Percentiles rank a stretch among this genome's conserved stretches.
phyloP scores from a whole-genome alignment of 2,888 invertebrate species.

The Mactromeris polynyma region DNA sequence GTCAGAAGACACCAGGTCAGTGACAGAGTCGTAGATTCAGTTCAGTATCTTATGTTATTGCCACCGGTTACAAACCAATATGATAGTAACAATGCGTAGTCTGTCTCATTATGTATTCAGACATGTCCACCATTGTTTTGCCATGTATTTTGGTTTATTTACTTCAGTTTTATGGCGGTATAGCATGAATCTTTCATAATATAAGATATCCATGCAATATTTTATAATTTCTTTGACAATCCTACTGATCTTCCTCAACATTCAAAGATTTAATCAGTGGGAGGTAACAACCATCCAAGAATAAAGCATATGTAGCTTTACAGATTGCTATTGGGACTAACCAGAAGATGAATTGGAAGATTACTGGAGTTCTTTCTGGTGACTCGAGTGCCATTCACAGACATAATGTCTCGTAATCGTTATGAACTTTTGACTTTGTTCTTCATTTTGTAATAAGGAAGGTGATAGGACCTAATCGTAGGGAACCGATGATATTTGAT shows the following conservation, averaged over 20 bases:
- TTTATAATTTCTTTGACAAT: neutral
- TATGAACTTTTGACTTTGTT: slow-evolving; percentile 19
- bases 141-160: too few relatives aligned
- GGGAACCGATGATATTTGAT: slow-evolving; percentile 29
- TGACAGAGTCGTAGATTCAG: too few relatives aligned
- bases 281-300: slow-evolving; percentile 7
- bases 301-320: slow-evolving; percentile 32
- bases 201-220: too few relatives aligned
- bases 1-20: too few relatives aligned
- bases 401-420: slow-evolving; percentile 34
- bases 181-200: too few relatives aligned
- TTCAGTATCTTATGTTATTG: too few relatives aligned
- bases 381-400: slow-evolving; percentile 14
- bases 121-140: too few relatives aligned
- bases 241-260: neutral
- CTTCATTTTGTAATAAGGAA: slow-evolving; percentile 36
- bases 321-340: slow-evolving; percentile 36
- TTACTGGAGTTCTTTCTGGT: slow-evolving; percentile 39
- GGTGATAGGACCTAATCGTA: neutral
- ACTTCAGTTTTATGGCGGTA: too few relatives aligned
- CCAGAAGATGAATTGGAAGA: slow-evolving; percentile 18
- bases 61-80: too few relatives aligned
- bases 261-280: slow-evolving; percentile 15
- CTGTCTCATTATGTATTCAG: too few relatives aligned
- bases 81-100: too few relatives aligned